phyloP scores from a whole-genome alignment of 2,113 vertebrate species.

The Fulmarus glacialis region DNA sequence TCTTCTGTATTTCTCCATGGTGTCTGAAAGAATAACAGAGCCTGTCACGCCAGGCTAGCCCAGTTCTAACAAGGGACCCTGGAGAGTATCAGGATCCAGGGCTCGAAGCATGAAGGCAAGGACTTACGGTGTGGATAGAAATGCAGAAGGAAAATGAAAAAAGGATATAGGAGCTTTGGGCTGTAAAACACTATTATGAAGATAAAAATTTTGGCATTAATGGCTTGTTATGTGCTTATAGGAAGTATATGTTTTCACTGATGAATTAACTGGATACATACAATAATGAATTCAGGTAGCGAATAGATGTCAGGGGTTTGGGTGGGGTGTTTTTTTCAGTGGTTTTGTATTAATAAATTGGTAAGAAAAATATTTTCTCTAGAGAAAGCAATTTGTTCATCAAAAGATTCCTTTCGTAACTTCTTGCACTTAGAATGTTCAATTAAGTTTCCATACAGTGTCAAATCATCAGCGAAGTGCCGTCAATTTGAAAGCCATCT shows the following conservation, averaged over 20 bases:
- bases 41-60: neutral
- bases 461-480: rapidly evolving
- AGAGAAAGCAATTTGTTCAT: neutral
- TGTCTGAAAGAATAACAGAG: neutral
- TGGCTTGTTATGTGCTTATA: neutral
- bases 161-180: neutral
- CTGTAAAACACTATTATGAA: neutral
- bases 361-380: neutral
- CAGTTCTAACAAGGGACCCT: neutral
- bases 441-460: neutral
- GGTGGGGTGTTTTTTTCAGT: neutral
- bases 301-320: neutral
- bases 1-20: neutral
- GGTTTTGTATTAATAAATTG: neutral
- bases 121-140: neutral
- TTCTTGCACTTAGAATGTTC: neutral
- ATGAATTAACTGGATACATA: neutral
- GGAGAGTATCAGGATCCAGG: neutral
- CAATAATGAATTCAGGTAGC: neutral
- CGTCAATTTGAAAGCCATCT: neutral
- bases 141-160: neutral
- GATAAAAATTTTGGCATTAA: neutral
- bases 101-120: neutral
- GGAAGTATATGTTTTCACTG: neutral
- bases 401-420: neutral